Evolutionary conservation across 1,140 invertebrate species (phyloP).

Genomic region (Steinernema feltiae): DNA sequence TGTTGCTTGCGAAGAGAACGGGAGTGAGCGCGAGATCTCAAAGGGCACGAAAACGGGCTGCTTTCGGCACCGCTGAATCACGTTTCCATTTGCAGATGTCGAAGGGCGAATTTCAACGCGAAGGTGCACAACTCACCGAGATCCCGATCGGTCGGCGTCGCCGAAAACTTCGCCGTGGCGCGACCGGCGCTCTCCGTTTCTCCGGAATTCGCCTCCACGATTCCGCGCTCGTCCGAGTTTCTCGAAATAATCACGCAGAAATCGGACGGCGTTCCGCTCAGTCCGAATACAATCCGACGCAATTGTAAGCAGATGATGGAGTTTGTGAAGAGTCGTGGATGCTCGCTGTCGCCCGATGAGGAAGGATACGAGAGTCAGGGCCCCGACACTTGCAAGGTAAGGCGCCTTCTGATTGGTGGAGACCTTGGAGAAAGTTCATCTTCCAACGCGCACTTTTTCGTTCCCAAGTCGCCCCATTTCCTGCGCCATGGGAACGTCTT

Average conservation of each 20-base stretch:
- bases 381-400: neutral
- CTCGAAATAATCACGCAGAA: constrained; percentile 1
- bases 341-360: neutral
- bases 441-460: too few relatives aligned
- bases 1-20: neutral
- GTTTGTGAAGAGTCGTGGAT: neutral
- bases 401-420: too few relatives aligned
- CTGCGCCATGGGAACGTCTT: neutral
- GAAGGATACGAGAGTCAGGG: constrained; percentile 1
- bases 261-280: neutral
- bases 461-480: neutral
- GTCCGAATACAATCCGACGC: constrained; percentile 13
- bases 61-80: neutral
- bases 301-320: constrained; percentile 13
- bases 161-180: neutral
- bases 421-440: too few relatives aligned
- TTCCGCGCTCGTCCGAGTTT: constrained; percentile 8
- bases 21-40: neutral
- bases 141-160: neutral
- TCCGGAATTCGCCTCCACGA: neutral
- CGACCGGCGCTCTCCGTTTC: neutral
- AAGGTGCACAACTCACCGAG: constrained; percentile 1
- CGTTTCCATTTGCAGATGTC: neutral
- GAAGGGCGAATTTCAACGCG: neutral
- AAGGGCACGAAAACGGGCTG: neutral